A percentile compares a stretch with the other conserved stretches of the same genome.
phyloP scores from a whole-genome alignment of 2,113 vertebrate genomes.

The Ahaetulla prasina region DNA sequence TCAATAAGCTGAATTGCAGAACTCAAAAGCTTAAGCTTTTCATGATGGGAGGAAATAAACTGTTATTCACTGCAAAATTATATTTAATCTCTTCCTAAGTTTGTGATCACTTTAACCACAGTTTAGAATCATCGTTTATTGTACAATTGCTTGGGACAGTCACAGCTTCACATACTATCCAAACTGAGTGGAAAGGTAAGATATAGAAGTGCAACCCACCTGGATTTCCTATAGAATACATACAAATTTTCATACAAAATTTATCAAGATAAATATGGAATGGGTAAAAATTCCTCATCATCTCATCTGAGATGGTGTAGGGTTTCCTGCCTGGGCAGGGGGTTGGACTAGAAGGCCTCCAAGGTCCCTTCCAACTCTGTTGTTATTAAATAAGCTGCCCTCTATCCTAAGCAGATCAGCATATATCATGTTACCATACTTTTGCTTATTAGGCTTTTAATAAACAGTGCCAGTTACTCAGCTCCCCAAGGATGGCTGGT shows the following conservation, averaged over 20 bases:
- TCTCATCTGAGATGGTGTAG: no score
- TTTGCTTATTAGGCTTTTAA: background rate
- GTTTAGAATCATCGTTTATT: background rate
- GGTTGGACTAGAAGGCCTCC: no score
- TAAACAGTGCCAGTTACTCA: background rate
- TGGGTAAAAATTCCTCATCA: no score
- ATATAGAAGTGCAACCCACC: background rate
- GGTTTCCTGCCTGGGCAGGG: no score
- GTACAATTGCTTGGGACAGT: background rate
- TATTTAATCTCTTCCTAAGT: background rate
- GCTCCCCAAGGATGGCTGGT: background rate
- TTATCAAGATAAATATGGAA: background rate
- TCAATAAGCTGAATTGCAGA: background rate
- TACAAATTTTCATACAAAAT: no score
- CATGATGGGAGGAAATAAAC: background rate
- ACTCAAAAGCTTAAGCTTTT: background rate
- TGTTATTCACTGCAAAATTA: background rate
- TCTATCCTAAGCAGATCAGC: background rate
- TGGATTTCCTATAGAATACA: background rate
- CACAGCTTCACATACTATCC: background rate
- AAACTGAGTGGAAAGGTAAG: background rate
- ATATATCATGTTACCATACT: background rate
- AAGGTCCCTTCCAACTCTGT: no score
- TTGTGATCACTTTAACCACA: background rate
- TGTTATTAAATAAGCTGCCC: background rate